phyloP scores from a whole-genome alignment of 2,888 invertebrate genomes.

The Drosophila siamana region DNA sequence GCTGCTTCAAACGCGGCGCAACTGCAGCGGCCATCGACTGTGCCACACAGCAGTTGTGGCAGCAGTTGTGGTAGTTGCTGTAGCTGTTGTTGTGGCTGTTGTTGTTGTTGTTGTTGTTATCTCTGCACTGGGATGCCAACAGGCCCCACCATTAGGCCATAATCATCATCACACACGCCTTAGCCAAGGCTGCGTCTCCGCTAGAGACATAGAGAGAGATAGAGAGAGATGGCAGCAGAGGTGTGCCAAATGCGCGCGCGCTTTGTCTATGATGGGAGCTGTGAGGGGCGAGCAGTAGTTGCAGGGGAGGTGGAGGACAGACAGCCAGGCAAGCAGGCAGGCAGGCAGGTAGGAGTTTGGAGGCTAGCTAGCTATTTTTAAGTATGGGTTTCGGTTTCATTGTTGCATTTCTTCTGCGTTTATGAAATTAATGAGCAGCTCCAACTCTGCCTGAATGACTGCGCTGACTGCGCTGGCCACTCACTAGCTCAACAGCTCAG shows the following conservation, averaged over 20 bases:
- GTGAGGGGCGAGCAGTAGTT: too few species aligned
- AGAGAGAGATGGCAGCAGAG: slow-evolving; percentile 30
- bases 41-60: neutral
- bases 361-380: slow-evolving; percentile 71
- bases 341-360: slow-evolving; percentile 17
- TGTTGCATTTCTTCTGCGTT: slow-evolving; percentile 81
- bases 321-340: too few species aligned
- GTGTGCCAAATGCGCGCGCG: slow-evolving; percentile 64
- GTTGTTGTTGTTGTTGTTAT: slow-evolving; percentile 50
- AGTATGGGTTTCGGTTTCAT: slow-evolving; percentile 81
- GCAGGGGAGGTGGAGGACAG: too few species aligned
- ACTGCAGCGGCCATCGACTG: slow-evolving; percentile 39
- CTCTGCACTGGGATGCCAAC: slow-evolving; percentile 72
- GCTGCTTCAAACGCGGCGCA: slow-evolving; percentile 79
- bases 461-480: slow-evolving; percentile 24
- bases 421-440: slow-evolving; percentile 77
- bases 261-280: slow-evolving; percentile 56
- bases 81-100: slow-evolving; percentile 26
- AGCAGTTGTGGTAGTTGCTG: slow-evolving; percentile 13
- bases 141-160: slow-evolving; percentile 80
- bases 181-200: slow-evolving; percentile 63
- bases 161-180: slow-evolving; percentile 80
- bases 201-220: neutral
- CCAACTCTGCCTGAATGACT: slow-evolving; percentile 17
- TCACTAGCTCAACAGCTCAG: slow-evolving; percentile 23